Conservation (phyloP, 2,888 invertebrate genomes). For the Zelleria hepariella region DNA sequence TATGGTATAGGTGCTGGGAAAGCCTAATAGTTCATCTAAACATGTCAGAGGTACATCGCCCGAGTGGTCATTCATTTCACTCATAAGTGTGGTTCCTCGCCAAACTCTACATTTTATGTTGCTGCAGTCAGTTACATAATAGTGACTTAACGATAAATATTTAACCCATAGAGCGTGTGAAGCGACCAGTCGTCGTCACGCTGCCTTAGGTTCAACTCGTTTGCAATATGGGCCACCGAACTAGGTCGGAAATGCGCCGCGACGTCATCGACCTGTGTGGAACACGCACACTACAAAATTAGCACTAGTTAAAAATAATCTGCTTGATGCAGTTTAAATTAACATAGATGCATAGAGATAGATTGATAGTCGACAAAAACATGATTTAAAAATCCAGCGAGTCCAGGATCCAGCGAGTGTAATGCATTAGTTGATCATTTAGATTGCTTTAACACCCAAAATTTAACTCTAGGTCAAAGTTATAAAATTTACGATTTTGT, state of each 20-base stretch:
- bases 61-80: no score
- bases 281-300: not conserved
- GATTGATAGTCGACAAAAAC: no score
- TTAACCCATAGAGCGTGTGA: not conserved
- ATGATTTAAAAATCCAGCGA: no score
- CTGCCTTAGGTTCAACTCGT: not conserved
- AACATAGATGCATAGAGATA: not conserved
- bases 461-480: not conserved
- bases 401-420: no score
- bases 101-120: no score
- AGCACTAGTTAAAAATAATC: not conserved
- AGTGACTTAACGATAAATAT: not conserved
- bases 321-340: not conserved
- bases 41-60: no score
- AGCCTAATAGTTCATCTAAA: no score
- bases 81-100: no score
- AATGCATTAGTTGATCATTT: no score
- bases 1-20: no score
- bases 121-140: not conserved
- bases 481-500: not conserved
- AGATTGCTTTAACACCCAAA: not conserved
- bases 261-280: not conserved
- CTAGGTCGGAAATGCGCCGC: constrained; percentile 7
- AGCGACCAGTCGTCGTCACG: not conserved
- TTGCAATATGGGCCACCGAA: constrained; percentile 6